Evolutionary conservation across 2,888 invertebrate species (phyloP).

Genomic region (Tanypteryx hageni): DNA sequence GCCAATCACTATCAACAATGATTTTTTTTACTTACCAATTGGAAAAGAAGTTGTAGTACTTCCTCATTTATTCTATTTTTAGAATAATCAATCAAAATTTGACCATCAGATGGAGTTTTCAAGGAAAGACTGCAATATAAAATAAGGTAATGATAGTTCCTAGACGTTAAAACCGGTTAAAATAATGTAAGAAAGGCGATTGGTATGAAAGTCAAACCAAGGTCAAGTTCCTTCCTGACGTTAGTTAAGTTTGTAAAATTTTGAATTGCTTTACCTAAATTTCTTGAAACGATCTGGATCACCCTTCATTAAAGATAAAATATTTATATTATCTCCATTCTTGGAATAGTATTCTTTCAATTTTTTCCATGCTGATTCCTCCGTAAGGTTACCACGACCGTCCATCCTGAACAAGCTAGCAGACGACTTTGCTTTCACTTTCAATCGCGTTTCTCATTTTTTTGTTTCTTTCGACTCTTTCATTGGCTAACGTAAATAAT

Average conservation of each 20-base stretch:
- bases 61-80: constrained; percentile 94
- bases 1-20: background rate
- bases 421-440: constrained; percentile 60
- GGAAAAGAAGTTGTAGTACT: constrained; percentile 84
- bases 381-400: constrained; percentile 77
- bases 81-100: constrained; percentile 96
- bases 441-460: constrained; percentile 32
- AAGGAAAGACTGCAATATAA: constrained; percentile 81
- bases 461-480: background rate
- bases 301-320: constrained; percentile 87
- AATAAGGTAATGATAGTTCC: constrained; percentile 65
- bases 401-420: constrained; percentile 75
- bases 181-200: background rate
- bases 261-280: constrained; percentile 83
- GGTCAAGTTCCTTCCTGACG: constrained; percentile 68
- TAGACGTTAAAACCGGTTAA: background rate
- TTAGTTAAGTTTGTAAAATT: background rate
- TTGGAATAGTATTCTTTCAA: constrained; percentile 85
- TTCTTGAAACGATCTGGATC: constrained; percentile 91
- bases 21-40: constrained; percentile 82
- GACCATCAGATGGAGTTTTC: constrained; percentile 90
- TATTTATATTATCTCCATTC: constrained; percentile 86
- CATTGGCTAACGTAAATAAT: background rate
- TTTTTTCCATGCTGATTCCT: constrained; percentile 85
- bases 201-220: constrained; percentile 65